phyloP scores from a whole-genome alignment of 2,888 invertebrate genomes.

The Quadroppia sp. region DNA sequence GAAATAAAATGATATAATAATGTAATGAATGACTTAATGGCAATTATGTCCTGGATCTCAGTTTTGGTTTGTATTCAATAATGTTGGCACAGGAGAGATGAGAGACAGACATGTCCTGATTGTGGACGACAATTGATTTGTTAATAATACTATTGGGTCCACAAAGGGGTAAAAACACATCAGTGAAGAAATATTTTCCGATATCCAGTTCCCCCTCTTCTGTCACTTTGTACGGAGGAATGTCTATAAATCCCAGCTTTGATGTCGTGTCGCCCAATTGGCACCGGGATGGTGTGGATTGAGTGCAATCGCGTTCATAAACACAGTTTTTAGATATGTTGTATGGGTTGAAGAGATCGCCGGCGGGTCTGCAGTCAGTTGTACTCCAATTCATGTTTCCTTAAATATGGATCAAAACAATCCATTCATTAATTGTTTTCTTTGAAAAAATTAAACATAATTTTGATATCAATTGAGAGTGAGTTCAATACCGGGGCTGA shows the following conservation, averaged over 20 bases:
- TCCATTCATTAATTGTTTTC: background rate
- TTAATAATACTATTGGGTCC: conserved; percentile 71
- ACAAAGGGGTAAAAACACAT: conserved; percentile 68
- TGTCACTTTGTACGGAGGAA: conserved; percentile 53
- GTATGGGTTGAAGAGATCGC: conserved; percentile 70
- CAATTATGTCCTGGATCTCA: background rate
- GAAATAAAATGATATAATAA: background rate
- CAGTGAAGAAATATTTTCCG: conserved; percentile 65
- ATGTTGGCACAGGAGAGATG: conserved; percentile 85
- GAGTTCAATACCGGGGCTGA: conserved; percentile 39
- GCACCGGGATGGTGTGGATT: conserved; percentile 80
- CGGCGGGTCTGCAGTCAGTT: conserved; percentile 56
- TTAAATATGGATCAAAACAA: conserved; percentile 11
- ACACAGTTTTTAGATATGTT: conserved; percentile 55
- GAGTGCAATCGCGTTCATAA: conserved; percentile 73
- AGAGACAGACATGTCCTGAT: conserved; percentile 66
- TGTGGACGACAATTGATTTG: conserved; percentile 77
- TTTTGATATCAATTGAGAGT: background rate
- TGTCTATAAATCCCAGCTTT: conserved; percentile 73
- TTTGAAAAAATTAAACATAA: background rate
- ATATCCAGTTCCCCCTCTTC: conserved; percentile 46
- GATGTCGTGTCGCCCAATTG: conserved; percentile 85
- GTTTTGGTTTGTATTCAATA: conserved; percentile 43
- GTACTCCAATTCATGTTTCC: conserved; percentile 46
- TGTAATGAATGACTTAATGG: background rate